Evolutionary conservation across 2,888 invertebrate genomes (phyloP).

Genomic region (Hypercompe scribonia): DNA sequence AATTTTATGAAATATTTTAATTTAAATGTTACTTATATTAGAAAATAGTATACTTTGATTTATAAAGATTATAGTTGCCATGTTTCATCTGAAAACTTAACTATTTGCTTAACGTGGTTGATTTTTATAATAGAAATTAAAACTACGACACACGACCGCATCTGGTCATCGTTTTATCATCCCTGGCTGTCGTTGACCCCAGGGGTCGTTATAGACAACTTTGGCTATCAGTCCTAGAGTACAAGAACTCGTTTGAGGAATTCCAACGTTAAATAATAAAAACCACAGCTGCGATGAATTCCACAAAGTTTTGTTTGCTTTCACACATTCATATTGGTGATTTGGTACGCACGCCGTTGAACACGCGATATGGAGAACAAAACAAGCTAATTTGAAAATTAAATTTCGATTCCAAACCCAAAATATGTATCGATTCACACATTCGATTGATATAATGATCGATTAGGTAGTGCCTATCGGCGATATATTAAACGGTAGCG

Average conservation of each 20-base stretch:
- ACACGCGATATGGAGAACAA: slow-evolving; percentile 41
- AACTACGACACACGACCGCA: no score
- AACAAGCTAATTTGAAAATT: slow-evolving; percentile 40
- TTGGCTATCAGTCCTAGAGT: slow-evolving; percentile 5
- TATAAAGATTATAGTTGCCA: no score
- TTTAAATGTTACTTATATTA: no score
- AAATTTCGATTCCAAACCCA: slow-evolving; percentile 30
- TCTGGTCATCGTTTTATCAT: not conserved
- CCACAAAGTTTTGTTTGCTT: slow-evolving; percentile 9
- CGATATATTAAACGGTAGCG: slow-evolving; percentile 42
- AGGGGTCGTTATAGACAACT: not conserved
- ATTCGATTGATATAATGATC: slow-evolving; percentile 35
- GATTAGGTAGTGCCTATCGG: slow-evolving; percentile 35
- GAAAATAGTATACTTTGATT: no score
- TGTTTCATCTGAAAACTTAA: no score
- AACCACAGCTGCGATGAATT: slow-evolving; percentile 6
- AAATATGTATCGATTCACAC: slow-evolving; percentile 35
- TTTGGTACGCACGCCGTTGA: slow-evolving; percentile 14
- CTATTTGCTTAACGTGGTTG: not conserved
- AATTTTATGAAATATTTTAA: not conserved
- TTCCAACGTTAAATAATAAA: slow-evolving; percentile 10
- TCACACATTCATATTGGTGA: slow-evolving; percentile 18
- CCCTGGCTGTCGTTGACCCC: not conserved
- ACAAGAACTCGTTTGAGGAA: not conserved
- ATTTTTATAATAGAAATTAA: not conserved